A percentile compares a stretch with the other conserved stretches of the same genome.
phyloP scores from a whole-genome alignment of 1,140 invertebrate genomes.

The Bombus confusus region DNA sequence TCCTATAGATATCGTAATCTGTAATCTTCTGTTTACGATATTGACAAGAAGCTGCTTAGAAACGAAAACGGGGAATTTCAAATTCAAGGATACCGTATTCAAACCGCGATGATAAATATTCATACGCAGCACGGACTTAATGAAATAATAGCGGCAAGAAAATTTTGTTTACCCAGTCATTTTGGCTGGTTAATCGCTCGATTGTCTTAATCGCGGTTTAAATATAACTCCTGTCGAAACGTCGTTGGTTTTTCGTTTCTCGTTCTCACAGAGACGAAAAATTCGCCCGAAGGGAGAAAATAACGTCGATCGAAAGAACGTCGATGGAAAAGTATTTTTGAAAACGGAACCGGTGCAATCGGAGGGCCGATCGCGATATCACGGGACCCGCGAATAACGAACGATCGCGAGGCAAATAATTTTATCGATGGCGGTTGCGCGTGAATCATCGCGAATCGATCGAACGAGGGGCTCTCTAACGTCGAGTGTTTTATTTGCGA shows the following conservation, averaged over 20 bases:
- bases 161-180: not conserved
- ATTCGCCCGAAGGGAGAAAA: not conserved
- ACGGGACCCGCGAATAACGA: not conserved
- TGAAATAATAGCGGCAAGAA: not conserved
- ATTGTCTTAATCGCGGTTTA: constrained; percentile 15
- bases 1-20: too few relatives aligned
- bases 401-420: constrained; percentile 2
- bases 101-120: too few relatives aligned
- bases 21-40: too few relatives aligned
- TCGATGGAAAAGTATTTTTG: not conserved
- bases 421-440: constrained; percentile 21
- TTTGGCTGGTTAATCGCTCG: not conserved
- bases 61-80: not conserved
- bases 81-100: not conserved
- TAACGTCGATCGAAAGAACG: too few relatives aligned
- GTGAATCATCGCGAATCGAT: constrained; percentile 31
- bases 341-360: not conserved
- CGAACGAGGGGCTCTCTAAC: not conserved
- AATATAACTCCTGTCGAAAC: not conserved
- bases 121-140: not conserved
- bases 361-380: not conserved
- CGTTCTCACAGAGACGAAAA: too few relatives aligned
- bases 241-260: not conserved
- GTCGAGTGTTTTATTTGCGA: constrained; percentile 13
- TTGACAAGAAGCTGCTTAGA: not conserved